Evolutionary conservation across 2,113 vertebrate species (phyloP).

Genomic region (Hirundichthys speculiger): DNA sequence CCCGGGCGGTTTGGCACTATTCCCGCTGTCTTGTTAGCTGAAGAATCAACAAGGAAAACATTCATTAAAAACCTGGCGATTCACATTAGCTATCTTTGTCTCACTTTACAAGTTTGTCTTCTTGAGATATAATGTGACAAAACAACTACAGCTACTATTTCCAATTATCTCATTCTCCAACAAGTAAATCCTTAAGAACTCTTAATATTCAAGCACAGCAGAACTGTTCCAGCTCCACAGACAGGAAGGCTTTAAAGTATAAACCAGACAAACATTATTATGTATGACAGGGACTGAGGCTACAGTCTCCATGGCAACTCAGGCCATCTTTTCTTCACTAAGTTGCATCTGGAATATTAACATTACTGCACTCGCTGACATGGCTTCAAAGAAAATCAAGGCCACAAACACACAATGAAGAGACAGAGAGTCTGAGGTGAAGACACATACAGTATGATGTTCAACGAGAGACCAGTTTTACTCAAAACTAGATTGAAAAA

Average conservation of each 20-base stretch:
- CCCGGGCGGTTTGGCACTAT: slow-evolving; percentile 85
- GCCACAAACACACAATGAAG: neutral
- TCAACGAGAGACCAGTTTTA: no score
- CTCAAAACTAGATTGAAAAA: no score
- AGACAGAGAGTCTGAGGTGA: no score
- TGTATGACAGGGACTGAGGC: slow-evolving; percentile 7
- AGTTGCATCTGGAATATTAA: neutral
- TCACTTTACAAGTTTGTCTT: no score
- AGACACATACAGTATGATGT: no score
- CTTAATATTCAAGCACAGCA: neutral
- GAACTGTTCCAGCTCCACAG: neutral
- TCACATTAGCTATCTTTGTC: neutral
- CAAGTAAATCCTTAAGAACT: no score
- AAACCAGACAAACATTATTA: slow-evolving; percentile 1
- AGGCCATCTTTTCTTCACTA: slow-evolving; percentile 23
- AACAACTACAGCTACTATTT: no score
- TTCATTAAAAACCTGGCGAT: neutral
- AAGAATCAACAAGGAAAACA: neutral
- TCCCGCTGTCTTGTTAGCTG: slow-evolving; percentile 86
- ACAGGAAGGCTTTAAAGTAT: neutral
- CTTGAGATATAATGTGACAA: no score
- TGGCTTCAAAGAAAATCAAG: slow-evolving; percentile 6
- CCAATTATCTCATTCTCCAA: no score
- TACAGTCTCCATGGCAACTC: slow-evolving; percentile 53
- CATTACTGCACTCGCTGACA: neutral